phyloP scores from a whole-genome alignment of 2,888 invertebrate species.

The Hedya salicella region DNA sequence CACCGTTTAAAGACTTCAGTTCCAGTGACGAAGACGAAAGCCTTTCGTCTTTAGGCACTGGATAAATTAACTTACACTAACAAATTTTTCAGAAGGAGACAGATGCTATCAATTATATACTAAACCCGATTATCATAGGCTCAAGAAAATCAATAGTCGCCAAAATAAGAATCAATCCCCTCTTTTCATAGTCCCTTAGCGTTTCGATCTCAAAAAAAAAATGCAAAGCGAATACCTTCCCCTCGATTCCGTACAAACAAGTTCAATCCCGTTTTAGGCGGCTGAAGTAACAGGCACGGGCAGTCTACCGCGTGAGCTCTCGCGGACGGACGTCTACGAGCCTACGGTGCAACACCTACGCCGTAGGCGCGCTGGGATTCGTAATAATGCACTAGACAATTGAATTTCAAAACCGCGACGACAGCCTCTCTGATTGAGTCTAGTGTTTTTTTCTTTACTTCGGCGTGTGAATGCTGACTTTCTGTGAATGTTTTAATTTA shows the following conservation, averaged over 20 bases:
- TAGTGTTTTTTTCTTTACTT: conserved; percentile 29
- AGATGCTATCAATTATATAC: too few species aligned
- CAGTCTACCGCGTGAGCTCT: conserved; percentile 63
- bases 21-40: too few species aligned
- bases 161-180: conserved; percentile 37
- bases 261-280: conserved; percentile 31
- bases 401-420: conserved; percentile 52
- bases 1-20: too few species aligned
- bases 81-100: too few species aligned
- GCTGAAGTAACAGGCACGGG: conserved; percentile 38
- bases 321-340: conserved; percentile 67
- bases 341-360: conserved; percentile 49
- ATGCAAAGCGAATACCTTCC: conserved; percentile 39
- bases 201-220: conserved; percentile 36
- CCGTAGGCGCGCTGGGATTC: conserved; percentile 50
- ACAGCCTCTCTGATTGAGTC: conserved; percentile 43
- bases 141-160: conserved; percentile 6
- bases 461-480: conserved; percentile 26
- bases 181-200: conserved; percentile 30
- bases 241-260: conserved; percentile 36
- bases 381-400: conserved; percentile 46
- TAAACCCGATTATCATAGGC: too few species aligned
- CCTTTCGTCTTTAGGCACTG: too few species aligned
- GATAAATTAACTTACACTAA: too few species aligned
- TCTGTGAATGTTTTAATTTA: conserved; percentile 20